Base-by-base conservation (phyloP, 2,888 invertebrate species). In the Lordiphosa fenestrarum region DNA sequence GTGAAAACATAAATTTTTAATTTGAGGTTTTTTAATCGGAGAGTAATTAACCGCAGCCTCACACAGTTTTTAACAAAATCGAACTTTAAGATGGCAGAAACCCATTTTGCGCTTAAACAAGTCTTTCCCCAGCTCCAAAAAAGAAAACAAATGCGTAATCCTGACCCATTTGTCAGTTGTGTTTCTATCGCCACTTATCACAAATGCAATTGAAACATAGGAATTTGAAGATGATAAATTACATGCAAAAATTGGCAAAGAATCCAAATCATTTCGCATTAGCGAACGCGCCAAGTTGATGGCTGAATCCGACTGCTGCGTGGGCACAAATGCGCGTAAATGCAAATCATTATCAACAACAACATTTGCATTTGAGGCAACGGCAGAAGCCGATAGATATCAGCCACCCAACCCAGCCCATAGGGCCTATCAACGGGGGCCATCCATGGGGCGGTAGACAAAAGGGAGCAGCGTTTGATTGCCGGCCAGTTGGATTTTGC, bases 261-360 rank as follows among this genome's bases (percentile, higher is more conserved):
- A 68, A 65, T 69, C 50, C 64, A 60, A 80, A 74, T 69, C 70
- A 71, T 63, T 81, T 68, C 48, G 66, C 74, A 83, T 80, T 80
- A 71, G 66, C 66, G 49, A 53, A 2, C 30, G 9, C 30, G 30
- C 9, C 30, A 61, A 64, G 41, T 53, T 50, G 40, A 44, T 33
- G 44, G 44, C 33, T 44, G 44, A 44, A 44, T 44, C 47, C 30
- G 38, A 38, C 38, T 13, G 38, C 13, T 63, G 55, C 39, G 50
- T 65, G 37, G 12, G 25, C 49, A 46, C 65, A 53, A 66, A 64
- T 61, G 52, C 44, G 61, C 68, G 65, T 63, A 66, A 84, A 81
- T 80, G 80, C 80, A 84, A 84, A 80, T 81, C 77, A 81, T 80
- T 83, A 76, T 69, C 68, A 71, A 57, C 59, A 66, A 58, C 64